Evolutionary conservation across 2,888 invertebrate genomes (phyloP).

Genomic region (Papilio gigon): DNA sequence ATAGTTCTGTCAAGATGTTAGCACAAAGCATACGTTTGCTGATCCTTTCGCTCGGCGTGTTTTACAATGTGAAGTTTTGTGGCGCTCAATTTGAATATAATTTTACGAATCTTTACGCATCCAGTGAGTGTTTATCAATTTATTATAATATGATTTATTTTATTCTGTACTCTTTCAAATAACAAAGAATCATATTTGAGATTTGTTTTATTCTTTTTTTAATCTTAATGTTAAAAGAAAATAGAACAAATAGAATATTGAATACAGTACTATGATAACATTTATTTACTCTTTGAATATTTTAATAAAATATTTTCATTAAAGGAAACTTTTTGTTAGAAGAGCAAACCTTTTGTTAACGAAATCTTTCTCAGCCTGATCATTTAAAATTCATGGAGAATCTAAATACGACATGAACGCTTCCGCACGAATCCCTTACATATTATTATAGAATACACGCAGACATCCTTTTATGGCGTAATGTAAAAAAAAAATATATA

Average conservation of each 20-base stretch:
- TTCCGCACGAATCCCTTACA: conserved; percentile 1
- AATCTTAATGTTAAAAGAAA: background rate
- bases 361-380: background rate
- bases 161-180: background rate
- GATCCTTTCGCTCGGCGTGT: conserved; percentile 45
- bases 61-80: conserved; percentile 46
- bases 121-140: conserved; percentile 43
- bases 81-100: conserved; percentile 48
- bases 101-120: conserved; percentile 42
- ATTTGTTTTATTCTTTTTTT: background rate
- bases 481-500: background rate
- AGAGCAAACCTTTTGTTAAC: background rate
- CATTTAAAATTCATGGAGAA: conserved; percentile 26
- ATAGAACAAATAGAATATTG: background rate
- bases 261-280: background rate
- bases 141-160: background rate
- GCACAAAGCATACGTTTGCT: conserved; percentile 47
- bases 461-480: background rate
- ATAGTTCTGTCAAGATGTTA: conserved; percentile 50
- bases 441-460: background rate
- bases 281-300: background rate
- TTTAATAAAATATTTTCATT: background rate
- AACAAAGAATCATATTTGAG: background rate
- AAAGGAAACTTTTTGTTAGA: no score
- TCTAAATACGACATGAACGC: conserved; percentile 6